Conservation (phyloP, 2,113 vertebrate species). For the Apteryx owenii region DNA sequence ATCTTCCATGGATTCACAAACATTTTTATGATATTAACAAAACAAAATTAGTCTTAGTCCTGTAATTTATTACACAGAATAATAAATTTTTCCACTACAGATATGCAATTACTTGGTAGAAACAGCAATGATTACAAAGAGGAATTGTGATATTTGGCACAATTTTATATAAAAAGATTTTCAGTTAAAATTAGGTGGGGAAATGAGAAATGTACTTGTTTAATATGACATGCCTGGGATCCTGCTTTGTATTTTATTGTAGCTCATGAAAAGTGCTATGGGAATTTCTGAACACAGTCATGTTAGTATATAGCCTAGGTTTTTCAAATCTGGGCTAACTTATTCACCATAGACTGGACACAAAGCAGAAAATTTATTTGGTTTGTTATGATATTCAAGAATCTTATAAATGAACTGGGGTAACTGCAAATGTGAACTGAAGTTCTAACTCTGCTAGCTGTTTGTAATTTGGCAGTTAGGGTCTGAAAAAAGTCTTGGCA, state of each 20-base stretch:
- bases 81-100: background rate
- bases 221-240: background rate
- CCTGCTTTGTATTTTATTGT: background rate
- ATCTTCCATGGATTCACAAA: background rate
- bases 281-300: background rate
- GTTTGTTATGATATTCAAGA: background rate
- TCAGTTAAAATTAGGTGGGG: background rate
- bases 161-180: background rate
- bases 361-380: background rate
- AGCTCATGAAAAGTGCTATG: background rate
- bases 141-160: background rate
- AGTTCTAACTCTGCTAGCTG: background rate
- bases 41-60: background rate
- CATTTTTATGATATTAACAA: background rate
- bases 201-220: background rate
- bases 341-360: background rate
- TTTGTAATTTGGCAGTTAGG: background rate
- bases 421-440: background rate
- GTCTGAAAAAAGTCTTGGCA: background rate
- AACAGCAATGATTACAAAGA: background rate
- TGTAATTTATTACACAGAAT: background rate
- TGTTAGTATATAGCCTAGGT: background rate
- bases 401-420: background rate
- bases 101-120: background rate
- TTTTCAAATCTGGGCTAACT: background rate